These are phyloP conservation scores for Paragorgia papillata DNA, from an alignment of 92 coral and sea anemone genomes.

Conservation along the genomic window DNA sequence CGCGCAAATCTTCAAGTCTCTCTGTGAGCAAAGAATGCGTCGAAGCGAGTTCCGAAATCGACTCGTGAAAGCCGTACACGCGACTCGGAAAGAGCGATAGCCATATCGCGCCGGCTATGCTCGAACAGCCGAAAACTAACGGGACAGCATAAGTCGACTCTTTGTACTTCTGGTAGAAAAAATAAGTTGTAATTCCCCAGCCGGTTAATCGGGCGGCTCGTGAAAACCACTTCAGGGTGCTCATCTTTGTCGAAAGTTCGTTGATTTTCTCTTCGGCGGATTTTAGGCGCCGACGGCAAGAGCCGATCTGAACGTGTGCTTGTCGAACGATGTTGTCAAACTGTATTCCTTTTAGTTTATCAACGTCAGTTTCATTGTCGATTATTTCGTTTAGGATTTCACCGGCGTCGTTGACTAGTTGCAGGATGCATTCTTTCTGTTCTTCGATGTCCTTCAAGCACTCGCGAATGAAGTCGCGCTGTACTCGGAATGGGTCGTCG, in stretches of 20 bases:
- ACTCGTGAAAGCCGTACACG: too few relatives aligned
- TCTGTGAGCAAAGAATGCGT: too few relatives aligned
- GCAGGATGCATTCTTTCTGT: slow-evolving; percentile 15
- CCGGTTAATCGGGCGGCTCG: slow-evolving; percentile 7
- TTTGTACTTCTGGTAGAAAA: too few relatives aligned
- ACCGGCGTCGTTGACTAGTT: background rate
- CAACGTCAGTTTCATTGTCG: slow-evolving; percentile 14
- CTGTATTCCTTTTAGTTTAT: slow-evolving; percentile 21
- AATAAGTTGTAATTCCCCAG: background rate
- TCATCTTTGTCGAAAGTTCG: slow-evolving; percentile 5
- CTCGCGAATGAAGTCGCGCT: slow-evolving; percentile 12
- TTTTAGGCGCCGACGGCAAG: slow-evolving; percentile 12
- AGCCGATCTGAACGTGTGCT: background rate
- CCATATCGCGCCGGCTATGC: too few relatives aligned
- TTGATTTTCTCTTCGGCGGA: slow-evolving; percentile 7
- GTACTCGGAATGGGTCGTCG: slow-evolving; percentile 2
- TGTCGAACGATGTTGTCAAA: slow-evolving; percentile 24
- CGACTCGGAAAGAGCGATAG: too few relatives aligned
- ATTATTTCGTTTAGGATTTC: slow-evolving; percentile 7
- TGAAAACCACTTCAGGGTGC: too few relatives aligned
- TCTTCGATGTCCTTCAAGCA: background rate
- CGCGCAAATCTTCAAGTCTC: too few relatives aligned
- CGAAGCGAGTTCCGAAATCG: too few relatives aligned
- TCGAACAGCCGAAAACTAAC: too few relatives aligned
- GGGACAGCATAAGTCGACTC: too few relatives aligned